Evolutionary conservation across 2,797 vertebrate genomes (phyloP).

Genomic region (Rhynchotus rufescens): DNA sequence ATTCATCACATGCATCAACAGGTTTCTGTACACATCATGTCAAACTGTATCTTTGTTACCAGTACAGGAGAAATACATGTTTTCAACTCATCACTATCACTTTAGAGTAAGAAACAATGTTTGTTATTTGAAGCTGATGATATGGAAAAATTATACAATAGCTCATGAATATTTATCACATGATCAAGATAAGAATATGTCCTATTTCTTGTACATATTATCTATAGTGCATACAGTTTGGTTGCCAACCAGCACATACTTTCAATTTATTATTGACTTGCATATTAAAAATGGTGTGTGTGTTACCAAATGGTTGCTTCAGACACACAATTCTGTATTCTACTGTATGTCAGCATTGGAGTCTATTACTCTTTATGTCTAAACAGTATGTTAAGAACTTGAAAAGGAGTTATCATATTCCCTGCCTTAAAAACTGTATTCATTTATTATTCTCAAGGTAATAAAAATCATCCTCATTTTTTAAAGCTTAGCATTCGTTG

Average conservation of each 20-base stretch:
- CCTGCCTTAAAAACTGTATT: slow-evolving; percentile 6
- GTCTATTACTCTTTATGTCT: background rate
- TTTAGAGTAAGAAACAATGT: background rate
- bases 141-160: slow-evolving; percentile 17
- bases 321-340: background rate
- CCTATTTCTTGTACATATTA: slow-evolving; percentile 16
- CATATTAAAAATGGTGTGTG: slow-evolving; percentile 60
- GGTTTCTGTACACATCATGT: background rate
- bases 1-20: background rate
- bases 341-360: slow-evolving; percentile 2
- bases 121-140: slow-evolving; percentile 39
- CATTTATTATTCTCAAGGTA: background rate
- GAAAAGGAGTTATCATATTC: slow-evolving; percentile 10
- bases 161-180: slow-evolving; percentile 30
- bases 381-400: slow-evolving; percentile 1
- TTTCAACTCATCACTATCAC: slow-evolving; percentile 15
- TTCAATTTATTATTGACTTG: slow-evolving; percentile 35
- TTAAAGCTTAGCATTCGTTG: background rate
- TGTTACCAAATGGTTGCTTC: slow-evolving; percentile 10
- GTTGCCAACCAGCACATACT: slow-evolving; percentile 28
- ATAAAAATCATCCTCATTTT: slow-evolving; percentile 14
- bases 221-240: background rate
- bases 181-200: background rate
- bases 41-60: background rate
- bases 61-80: background rate